Evolutionary conservation across 2,797 vertebrate genomes (phyloP).

Genomic region (Sarcophilus harrisii): DNA sequence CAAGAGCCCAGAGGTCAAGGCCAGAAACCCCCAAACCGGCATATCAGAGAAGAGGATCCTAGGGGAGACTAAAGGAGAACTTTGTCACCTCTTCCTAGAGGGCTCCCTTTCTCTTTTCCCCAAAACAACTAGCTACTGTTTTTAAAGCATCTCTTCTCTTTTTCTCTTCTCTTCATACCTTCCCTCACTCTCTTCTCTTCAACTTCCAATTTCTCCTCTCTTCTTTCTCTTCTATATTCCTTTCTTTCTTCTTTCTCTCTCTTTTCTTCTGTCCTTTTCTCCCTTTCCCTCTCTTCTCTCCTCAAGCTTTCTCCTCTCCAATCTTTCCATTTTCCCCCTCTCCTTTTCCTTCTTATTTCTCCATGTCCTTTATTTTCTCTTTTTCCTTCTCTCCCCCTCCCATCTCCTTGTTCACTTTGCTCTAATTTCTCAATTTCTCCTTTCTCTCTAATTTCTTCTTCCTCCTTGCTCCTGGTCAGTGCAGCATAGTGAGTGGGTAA

Average conservation of each 20-base stretch:
- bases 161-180: not conserved
- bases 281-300: not conserved
- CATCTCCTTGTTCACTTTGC: not conserved
- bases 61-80: not conserved
- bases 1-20: not conserved
- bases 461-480: not conserved
- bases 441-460: not conserved
- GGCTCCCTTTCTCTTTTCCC: not conserved
- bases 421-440: not conserved
- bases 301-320: fast-evolving
- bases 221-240: not conserved
- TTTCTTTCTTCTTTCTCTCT: not conserved
- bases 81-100: not conserved
- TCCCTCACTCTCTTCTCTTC: not conserved
- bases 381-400: not conserved
- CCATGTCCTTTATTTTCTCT: not conserved
- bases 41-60: not conserved
- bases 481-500: not conserved
- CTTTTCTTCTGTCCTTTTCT: not conserved
- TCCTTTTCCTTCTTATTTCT: not conserved
- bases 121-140: not conserved
- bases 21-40: not conserved
- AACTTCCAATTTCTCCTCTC: not conserved
- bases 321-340: not conserved
- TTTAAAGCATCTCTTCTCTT: not conserved